phyloP scores from a whole-genome alignment of 2,797 vertebrate genomes.

The Passerculus sandwichensis region DNA sequence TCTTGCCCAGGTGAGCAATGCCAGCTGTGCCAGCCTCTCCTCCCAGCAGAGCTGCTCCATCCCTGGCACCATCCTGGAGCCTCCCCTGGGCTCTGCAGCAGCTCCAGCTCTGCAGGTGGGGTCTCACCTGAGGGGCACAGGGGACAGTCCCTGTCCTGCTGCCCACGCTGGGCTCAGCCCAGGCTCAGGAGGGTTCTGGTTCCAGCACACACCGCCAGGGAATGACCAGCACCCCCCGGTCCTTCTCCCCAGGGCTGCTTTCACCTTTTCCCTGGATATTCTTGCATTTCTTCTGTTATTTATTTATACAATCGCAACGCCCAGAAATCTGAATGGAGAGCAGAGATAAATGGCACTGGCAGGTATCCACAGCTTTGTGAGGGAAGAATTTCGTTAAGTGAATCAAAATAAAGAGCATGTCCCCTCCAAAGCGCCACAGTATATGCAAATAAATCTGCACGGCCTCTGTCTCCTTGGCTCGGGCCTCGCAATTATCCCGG shows the following conservation, averaged over 20 bases:
- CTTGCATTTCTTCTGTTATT: background rate
- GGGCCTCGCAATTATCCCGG: background rate
- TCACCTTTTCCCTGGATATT: background rate
- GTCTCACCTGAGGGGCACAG: background rate
- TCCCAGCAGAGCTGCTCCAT: background rate
- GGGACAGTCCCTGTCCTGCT: background rate
- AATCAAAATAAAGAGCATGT: conserved; percentile 29
- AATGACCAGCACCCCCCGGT: background rate
- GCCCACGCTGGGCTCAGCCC: background rate
- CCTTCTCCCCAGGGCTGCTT: background rate
- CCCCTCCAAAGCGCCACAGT: background rate
- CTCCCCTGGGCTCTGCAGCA: background rate
- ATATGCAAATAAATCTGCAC: conserved; percentile 38
- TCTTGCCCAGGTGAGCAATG: too few relatives aligned
- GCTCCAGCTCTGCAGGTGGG: background rate
- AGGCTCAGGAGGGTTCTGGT: background rate
- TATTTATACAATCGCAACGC: background rate
- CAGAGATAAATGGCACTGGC: conserved; percentile 32
- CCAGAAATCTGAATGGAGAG: background rate
- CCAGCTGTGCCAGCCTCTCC: background rate
- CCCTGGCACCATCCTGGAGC: background rate
- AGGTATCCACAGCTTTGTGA: conserved; percentile 39
- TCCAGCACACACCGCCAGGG: background rate
- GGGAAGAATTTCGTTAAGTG: conserved; percentile 7
- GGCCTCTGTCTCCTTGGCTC: conserved; percentile 20